Evolutionary conservation across 92 coral and sea anemone genomes (phyloP).

Genomic region (Desmophyllum pertusum): DNA sequence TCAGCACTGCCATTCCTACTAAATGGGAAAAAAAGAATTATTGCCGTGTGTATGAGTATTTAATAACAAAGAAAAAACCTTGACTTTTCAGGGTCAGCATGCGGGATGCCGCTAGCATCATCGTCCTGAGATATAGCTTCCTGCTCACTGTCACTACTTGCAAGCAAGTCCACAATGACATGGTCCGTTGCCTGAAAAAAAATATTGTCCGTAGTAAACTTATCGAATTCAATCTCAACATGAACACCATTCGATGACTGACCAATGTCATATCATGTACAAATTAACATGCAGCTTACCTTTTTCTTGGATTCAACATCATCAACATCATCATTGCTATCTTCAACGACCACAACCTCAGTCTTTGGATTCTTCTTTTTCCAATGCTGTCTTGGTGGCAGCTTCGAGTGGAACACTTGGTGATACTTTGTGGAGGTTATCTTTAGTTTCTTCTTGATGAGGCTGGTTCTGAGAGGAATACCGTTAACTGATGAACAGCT

Average conservation of each 20-base stretch:
- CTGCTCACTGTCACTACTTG: too few relatives aligned
- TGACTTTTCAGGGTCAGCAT: too few relatives aligned
- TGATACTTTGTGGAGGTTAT: slow-evolving; percentile 46
- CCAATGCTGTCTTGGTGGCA: slow-evolving; percentile 30
- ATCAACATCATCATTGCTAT: background rate
- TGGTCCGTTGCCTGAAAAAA: too few relatives aligned
- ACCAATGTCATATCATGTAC: too few relatives aligned
- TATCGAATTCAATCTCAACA: too few relatives aligned
- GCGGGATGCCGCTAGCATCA: too few relatives aligned
- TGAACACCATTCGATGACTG: too few relatives aligned
- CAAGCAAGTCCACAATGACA: too few relatives aligned
- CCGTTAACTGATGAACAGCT: slow-evolving; percentile 46
- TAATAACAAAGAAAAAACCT: too few relatives aligned
- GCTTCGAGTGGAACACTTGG: slow-evolving; percentile 58
- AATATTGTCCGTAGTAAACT: too few relatives aligned
- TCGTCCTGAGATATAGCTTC: too few relatives aligned
- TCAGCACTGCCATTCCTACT: background rate
- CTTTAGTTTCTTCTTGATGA: slow-evolving; percentile 52
- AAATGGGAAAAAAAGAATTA: background rate
- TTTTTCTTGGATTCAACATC: background rate
- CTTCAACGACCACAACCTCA: background rate
- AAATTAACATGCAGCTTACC: background rate
- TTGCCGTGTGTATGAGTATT: too few relatives aligned
- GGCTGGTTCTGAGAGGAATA: slow-evolving; percentile 59
- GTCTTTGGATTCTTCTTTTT: background rate